phyloP scores from a whole-genome alignment of 2,888 invertebrate genomes.

The Latrodectus elegans region DNA sequence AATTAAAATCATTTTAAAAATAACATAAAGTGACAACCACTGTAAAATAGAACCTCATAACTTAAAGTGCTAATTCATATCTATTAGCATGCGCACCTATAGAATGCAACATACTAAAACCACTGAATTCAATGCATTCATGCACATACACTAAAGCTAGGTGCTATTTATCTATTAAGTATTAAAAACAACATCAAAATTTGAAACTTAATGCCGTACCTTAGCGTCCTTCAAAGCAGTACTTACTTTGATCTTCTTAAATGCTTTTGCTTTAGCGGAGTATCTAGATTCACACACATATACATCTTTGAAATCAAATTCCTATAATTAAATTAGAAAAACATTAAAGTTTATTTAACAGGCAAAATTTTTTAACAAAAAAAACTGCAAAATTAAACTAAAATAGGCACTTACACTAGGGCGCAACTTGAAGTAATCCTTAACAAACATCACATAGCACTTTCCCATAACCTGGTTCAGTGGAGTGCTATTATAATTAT shows the following conservation, averaged over 20 bases:
- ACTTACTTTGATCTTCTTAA: constrained; percentile 87
- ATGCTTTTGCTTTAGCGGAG: constrained; percentile 87
- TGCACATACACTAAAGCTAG: no score
- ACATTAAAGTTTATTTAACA: not conserved
- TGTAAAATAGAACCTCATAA: no score
- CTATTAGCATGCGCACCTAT: no score
- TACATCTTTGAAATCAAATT: constrained; percentile 92
- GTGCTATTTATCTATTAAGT: no score
- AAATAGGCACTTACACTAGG: constrained; percentile 80
- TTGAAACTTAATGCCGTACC: no score
- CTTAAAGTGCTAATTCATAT: no score
- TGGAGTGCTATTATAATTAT: constrained; percentile 88
- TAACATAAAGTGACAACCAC: no score
- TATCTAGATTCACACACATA: constrained; percentile 98
- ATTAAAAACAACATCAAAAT: no score
- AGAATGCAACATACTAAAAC: no score
- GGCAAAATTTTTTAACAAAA: not conserved
- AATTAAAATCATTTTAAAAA: no score
- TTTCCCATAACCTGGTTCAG: constrained; percentile 89
- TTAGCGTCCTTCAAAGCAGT: no score
- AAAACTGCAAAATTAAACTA: not conserved
- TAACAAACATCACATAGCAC: constrained; percentile 94
- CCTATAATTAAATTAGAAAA: constrained; percentile 74
- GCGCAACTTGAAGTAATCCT: constrained; percentile 91
- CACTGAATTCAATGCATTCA: no score